phyloP scores from a whole-genome alignment of 2,113 vertebrate genomes.

The Labeo catla region DNA sequence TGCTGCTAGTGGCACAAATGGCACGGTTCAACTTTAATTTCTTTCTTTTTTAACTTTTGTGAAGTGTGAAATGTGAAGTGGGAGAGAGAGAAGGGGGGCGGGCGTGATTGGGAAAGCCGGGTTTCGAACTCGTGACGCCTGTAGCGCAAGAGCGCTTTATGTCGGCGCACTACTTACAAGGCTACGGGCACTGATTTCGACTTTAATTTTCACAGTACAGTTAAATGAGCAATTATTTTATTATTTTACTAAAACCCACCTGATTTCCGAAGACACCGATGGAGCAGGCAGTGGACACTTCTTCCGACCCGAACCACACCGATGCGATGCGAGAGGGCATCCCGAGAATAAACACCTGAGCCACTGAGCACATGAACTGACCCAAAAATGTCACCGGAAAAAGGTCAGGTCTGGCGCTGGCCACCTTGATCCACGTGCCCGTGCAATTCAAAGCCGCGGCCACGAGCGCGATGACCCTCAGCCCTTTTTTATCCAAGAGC shows the following conservation, averaged over 20 bases:
- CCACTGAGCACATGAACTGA: constrained; percentile 81
- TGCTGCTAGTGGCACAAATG: neutral
- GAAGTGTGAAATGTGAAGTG: too few species aligned
- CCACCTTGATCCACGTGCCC: constrained; percentile 93
- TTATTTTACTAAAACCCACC: constrained; percentile 69
- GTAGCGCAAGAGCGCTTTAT: too few species aligned
- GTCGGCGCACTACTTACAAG: too few species aligned
- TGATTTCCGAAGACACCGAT: constrained; percentile 96
- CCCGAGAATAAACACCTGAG: constrained; percentile 96
- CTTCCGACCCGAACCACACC: constrained; percentile 89
- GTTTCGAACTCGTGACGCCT: too few species aligned
- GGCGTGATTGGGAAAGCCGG: too few species aligned
- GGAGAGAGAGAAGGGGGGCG: too few species aligned
- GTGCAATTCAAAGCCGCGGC: constrained; percentile 86
- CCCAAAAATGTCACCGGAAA: constrained; percentile 86
- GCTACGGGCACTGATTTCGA: neutral
- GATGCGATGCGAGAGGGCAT: constrained; percentile 91
- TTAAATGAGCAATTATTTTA: neutral
- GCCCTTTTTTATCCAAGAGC: constrained; percentile 88
- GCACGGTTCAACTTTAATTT: too few species aligned
- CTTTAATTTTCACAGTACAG: neutral
- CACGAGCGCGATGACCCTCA: constrained; percentile 84
- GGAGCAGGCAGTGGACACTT: constrained; percentile 95
- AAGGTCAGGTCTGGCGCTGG: constrained; percentile 82
- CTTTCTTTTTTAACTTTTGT: too few species aligned